Base-by-base conservation (phyloP, 2,113 vertebrate genomes). In the Phylloscopus whistleri region DNA sequence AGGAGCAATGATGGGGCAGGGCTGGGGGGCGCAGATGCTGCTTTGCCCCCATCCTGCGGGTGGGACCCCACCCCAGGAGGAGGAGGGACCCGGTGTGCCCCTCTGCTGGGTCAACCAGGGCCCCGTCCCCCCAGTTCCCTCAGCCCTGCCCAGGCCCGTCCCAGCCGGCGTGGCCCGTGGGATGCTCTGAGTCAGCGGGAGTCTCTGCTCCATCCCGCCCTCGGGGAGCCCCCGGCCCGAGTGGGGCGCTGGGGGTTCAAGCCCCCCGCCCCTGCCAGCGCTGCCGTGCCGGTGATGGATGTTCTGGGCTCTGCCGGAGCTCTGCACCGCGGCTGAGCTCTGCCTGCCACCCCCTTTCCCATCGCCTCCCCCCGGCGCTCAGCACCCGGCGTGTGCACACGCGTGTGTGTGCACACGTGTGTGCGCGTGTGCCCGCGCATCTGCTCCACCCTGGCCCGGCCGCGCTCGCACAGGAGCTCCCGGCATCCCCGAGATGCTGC, bases 1-100 rank as follows among this genome's bases (percentile, higher is more conserved):
- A 12, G 0, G 2, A 53, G n/a, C 75, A 30, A 0, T 0, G 3
- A 51, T 1, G 1, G 37, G 37, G 27, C 59, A 59, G 56, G 30
- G 55, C 64, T 41, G 46, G 17, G 79, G 79, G 46, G 21, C 60
- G 26, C 51, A 8, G 9, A 2, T 31, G 7, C 60, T 66, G 66
- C 46, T 11, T 33, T 16, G 7, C 7, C 28, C 24, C 39, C 35
- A 7, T 27, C 7, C 35, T 7, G 7, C 0, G 0, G 19, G 24
- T 46, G 51, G 60, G 46, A 27, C 21, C 56, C 14, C n/a, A 10
- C 2, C 35, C 33, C 0, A 2, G 66, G 43, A 16, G n/a, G n/a
- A 35, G 3, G 7, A n/a, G 17, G 14, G 35, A 23, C 26, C 48
- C 22, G 9, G 27, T 3, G 4, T 39, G 15, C 75, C 66, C 80